Conservation (phyloP, 2,797 vertebrate genomes). For the Moxostoma hubbsi region DNA sequence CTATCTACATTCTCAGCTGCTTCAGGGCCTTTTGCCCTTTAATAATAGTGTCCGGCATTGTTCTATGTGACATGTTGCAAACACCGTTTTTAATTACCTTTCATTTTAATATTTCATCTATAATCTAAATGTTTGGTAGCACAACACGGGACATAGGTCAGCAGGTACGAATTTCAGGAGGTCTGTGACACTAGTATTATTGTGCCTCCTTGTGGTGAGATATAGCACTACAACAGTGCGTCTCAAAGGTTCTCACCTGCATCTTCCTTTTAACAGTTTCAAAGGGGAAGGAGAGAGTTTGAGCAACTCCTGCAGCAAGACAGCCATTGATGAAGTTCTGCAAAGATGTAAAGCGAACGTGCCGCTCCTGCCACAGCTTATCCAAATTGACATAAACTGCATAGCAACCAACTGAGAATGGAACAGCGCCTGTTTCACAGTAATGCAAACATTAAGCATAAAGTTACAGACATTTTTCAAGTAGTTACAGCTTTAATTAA, state of each 20-base stretch:
- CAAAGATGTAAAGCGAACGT: constrained; percentile 82
- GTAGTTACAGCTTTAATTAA: too few species aligned
- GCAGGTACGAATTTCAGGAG: neutral
- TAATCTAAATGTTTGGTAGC: neutral
- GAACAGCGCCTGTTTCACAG: constrained; percentile 84
- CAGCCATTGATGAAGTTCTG: constrained; percentile 94
- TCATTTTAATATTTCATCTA: neutral
- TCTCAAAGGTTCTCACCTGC: constrained; percentile 82
- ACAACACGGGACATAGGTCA: neutral
- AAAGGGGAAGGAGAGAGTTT: constrained; percentile 94
- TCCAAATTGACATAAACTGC: constrained; percentile 91
- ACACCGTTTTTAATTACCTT: neutral
- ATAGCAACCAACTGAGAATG: constrained; percentile 91
- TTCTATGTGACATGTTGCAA: constrained; percentile 37
- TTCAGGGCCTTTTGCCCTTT: constrained; percentile 65
- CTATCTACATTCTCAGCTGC: constrained; percentile 77
- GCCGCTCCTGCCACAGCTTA: constrained; percentile 87
- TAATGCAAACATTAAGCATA: neutral
- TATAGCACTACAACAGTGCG: constrained; percentile 16
- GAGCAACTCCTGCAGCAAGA: constrained; percentile 87
- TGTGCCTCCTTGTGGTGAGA: constrained; percentile 63
- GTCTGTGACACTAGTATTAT: neutral
- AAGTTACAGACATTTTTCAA: too few species aligned
- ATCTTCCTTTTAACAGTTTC: constrained; percentile 97
- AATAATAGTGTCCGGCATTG: constrained; percentile 67